Conservation (phyloP, 2,113 vertebrate genomes). For the Trogon melanurus region DNA sequence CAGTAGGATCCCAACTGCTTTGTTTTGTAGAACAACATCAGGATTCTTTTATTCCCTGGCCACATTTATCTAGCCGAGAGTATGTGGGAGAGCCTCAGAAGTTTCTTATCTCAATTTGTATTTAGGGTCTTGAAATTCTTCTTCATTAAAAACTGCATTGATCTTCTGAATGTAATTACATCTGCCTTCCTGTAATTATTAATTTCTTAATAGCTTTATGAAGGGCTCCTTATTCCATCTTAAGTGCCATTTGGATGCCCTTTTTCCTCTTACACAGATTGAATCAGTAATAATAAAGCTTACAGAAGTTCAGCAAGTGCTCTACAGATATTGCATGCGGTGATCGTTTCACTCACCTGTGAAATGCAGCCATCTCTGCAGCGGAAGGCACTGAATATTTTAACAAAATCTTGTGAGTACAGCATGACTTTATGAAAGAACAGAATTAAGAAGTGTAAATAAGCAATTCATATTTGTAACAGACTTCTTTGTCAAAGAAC, state of each 20-base stretch:
- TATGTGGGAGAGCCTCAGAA: background rate
- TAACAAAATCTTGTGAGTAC: background rate
- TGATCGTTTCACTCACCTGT: constrained; percentile 41
- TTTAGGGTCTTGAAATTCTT: constrained; percentile 54
- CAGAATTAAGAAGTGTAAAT: background rate
- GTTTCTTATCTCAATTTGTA: constrained; percentile 13
- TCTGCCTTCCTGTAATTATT: constrained; percentile 71
- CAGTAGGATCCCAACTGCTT: background rate
- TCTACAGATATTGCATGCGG: background rate
- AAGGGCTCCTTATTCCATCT: constrained; percentile 57
- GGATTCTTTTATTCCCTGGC: background rate
- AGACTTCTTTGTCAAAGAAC: background rate
- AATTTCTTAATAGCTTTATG: constrained; percentile 71
- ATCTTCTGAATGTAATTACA: constrained; percentile 60
- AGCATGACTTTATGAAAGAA: background rate
- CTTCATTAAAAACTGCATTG: constrained; percentile 58
- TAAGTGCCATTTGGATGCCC: constrained; percentile 62
- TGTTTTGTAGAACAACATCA: background rate
- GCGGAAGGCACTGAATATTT: constrained; percentile 8
- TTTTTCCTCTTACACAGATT: constrained; percentile 54
- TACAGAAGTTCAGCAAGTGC: constrained; percentile 46
- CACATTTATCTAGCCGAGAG: background rate
- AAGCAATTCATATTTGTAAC: background rate
- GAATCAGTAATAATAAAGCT: constrained; percentile 54
- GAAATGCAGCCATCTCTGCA: constrained; percentile 6